These are phyloP conservation scores for Enteromius radiatus DNA, from an alignment of 2,797 vertebrate species.

Conservation along the genomic window DNA sequence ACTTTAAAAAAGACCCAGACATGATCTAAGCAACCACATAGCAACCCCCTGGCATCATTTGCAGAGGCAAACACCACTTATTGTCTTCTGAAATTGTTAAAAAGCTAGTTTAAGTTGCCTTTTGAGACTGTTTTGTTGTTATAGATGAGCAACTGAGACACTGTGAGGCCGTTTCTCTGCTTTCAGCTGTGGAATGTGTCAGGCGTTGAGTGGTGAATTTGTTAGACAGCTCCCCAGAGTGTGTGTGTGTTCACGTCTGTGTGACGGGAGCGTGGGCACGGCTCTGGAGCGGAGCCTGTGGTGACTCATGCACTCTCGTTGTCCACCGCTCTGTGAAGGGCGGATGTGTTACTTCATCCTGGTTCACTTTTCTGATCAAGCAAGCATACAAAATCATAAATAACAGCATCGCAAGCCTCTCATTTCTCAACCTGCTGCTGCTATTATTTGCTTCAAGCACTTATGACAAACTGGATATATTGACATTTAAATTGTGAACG, in stretches of 20 bases:
- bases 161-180: not conserved
- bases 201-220: slow-evolving; percentile 31
- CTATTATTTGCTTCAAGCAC: not conserved
- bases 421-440: not conserved
- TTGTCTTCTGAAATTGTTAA: not conserved
- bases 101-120: not conserved
- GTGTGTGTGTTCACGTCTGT: not conserved
- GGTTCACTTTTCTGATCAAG: not conserved
- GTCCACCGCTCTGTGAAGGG: slow-evolving; percentile 4
- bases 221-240: slow-evolving; percentile 9
- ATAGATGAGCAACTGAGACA: not conserved
- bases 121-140: not conserved
- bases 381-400: not conserved
- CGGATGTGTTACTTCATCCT: not conserved
- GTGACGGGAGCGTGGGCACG: slow-evolving; percentile 12
- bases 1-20: not conserved
- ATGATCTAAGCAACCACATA: slow-evolving; percentile 12
- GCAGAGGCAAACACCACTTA: not conserved
- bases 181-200: slow-evolving; percentile 27
- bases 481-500: not conserved
- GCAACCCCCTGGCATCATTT: not conserved
- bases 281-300: slow-evolving; percentile 23
- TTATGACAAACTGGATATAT: not conserved
- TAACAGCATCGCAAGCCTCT: not conserved
- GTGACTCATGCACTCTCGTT: slow-evolving; percentile 31